Base-by-base conservation (phyloP, 2,888 invertebrate genomes). In the Neelides folsomi region DNA sequence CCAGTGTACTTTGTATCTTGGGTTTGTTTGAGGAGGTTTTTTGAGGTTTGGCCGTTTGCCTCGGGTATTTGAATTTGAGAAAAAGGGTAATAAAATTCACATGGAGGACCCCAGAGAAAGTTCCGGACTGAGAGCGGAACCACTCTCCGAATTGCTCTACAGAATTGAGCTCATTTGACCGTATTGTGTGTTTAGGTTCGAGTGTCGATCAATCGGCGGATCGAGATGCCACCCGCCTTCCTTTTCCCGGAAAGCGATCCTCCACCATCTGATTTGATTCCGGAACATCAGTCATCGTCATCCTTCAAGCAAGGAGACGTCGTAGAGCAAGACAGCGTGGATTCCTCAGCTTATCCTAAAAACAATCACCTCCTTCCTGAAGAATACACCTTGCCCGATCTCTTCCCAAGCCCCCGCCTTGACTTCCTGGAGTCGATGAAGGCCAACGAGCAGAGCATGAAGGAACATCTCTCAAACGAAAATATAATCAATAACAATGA, bases 191-290 rank as follows among this genome's bases (percentile, higher is more conserved):
- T 27, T 27, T 76, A 79, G 51, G 77, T 83, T 43, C 80, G 79
- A 66, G 77, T 81, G 60, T 79, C 78, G 63, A 81, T 80, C 66
- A 82, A 80, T 64, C 73, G 84, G 49, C 74, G 85, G 55, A 84
- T 85, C 65, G 86, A 86, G 71, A 83, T 86, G 81, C 85, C 86
- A 48, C 82, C 86, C 12, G 81, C 83, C 16, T 85, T 84, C 69
- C 73, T 86, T 49, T 86, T 85, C 70, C 82, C 85, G 9, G 83
- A 83, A 71, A 79, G 79, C 70, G 82, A 81, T 66, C 77, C 77
- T 53, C 74, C 79, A 54, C 74, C 74, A 1, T 75, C 77, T 37
- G 80, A 77, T 66, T 70, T 75, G 58, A 71, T 73, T 67, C 70
- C 75, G 20, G 64, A 64, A 37, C 55, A 57, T 39, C 55, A 49